Percentiles rank a stretch among this genome's conserved stretches.
Conservation (phyloP, 2,888 invertebrate genomes). For the Chrysotoxum bicinctum region DNA sequence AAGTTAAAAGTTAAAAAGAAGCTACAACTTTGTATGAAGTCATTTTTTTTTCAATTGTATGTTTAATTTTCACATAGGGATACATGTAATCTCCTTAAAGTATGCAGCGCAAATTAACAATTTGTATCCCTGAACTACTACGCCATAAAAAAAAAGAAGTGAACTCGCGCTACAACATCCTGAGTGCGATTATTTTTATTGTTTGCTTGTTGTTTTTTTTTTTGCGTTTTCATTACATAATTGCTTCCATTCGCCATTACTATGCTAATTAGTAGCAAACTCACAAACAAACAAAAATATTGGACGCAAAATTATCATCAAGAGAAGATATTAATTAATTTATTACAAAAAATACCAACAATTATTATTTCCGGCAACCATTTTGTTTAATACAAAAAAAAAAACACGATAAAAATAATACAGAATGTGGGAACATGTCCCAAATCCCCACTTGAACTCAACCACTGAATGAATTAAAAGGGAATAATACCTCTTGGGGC, state of each 20-base stretch:
- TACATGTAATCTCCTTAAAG: constrained; percentile 16
- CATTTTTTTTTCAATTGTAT: not conserved
- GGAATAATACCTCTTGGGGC: constrained; percentile 45
- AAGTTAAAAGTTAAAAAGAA: constrained; percentile 26
- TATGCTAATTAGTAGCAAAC: constrained; percentile 56
- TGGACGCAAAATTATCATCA: not conserved
- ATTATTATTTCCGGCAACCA: constrained; percentile 26
- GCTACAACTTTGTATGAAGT: not conserved
- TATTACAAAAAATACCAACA: constrained; percentile 7
- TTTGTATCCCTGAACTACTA: constrained; percentile 12
- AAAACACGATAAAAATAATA: not conserved
- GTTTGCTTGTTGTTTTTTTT: not conserved
- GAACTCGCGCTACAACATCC: not conserved
- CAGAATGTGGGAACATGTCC: constrained; percentile 30
- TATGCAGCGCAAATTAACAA: constrained; percentile 4
- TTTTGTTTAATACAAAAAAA: constrained; percentile 21
- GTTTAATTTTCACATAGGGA: constrained; percentile 8
- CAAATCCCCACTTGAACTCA: constrained; percentile 47
- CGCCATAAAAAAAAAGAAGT: not conserved
- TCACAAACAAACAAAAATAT: not conserved
- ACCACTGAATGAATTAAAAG: constrained; percentile 43
- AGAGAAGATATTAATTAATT: constrained; percentile 20
- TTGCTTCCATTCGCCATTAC: constrained; percentile 48
- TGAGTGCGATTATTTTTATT: constrained; percentile 9
- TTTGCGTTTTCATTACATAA: constrained; percentile 31